Evolutionary conservation across 2,113 vertebrate genomes (phyloP).

Genomic region (Ictalurus punctatus): DNA sequence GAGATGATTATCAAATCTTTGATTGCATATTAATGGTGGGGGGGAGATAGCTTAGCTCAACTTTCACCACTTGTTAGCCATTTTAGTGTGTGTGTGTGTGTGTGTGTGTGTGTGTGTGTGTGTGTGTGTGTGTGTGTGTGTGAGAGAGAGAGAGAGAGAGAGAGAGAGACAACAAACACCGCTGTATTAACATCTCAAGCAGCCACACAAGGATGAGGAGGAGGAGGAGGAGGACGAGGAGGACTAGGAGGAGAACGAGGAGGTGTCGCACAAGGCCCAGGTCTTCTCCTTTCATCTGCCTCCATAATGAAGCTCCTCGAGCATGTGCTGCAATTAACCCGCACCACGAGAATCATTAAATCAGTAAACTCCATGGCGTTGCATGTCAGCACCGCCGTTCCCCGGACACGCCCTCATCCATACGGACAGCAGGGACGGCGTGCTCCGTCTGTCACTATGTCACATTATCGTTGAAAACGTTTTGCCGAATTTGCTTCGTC

Average conservation of each 20-base stretch:
- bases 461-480: conserved; percentile 5
- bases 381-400: conserved; percentile 25
- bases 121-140: no score
- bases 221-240: background rate
- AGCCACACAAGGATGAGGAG: background rate
- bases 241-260: background rate
- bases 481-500: background rate
- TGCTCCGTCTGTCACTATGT: conserved; percentile 33
- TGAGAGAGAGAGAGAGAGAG: no score
- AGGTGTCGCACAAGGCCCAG: conserved; percentile 42
- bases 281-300: conserved; percentile 49
- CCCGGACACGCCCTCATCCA: conserved; percentile 29
- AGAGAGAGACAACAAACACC: no score
- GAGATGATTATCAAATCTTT: background rate
- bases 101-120: no score
- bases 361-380: conserved; percentile 46
- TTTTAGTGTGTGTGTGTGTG: no score
- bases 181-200: background rate
- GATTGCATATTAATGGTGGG: background rate
- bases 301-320: conserved; percentile 46
- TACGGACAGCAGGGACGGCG: conserved; percentile 44
- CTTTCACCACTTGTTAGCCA: background rate
- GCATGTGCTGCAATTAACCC: conserved; percentile 48
- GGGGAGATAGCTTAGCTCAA: background rate
- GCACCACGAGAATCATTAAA: conserved; percentile 50